Percentiles rank a stretch among this genome's conserved stretches.
Conservation (phyloP, 2,888 invertebrate genomes). For the Epinotia brunnichana region DNA sequence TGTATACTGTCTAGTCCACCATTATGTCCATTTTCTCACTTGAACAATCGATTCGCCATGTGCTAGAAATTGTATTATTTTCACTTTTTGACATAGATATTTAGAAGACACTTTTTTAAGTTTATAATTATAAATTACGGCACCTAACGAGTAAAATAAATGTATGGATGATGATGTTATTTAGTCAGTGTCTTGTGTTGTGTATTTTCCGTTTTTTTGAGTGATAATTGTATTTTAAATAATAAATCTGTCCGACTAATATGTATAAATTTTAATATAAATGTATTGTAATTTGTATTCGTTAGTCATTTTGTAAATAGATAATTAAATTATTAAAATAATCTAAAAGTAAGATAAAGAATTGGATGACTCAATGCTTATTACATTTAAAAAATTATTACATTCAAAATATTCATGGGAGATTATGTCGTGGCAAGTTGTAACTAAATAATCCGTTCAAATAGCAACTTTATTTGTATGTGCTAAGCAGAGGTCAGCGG, state of each 20-base stretch:
- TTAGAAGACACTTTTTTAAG: conserved; percentile 8
- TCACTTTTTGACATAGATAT: conserved; percentile 2
- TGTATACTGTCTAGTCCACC: conserved; percentile 44
- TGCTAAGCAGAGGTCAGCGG: too few species aligned
- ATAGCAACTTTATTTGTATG: neutral
- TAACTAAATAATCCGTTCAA: neutral
- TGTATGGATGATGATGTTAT: conserved; percentile 4
- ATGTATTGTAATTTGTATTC: conserved; percentile 27
- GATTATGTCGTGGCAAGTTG: neutral
- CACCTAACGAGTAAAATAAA: conserved; percentile 9
- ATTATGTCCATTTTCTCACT: conserved; percentile 26
- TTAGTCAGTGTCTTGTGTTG: conserved; percentile 28
- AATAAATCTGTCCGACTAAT: conserved; percentile 39
- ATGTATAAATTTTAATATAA: conserved; percentile 24
- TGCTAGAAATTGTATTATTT: conserved; percentile 1
- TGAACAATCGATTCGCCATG: conserved; percentile 6
- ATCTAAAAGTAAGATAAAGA: conserved; percentile 26
- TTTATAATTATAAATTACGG: conserved; percentile 6
- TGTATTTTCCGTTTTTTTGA: conserved; percentile 31
- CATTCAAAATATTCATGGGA: neutral
- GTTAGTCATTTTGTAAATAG: conserved; percentile 40
- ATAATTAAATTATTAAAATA: conserved; percentile 25
- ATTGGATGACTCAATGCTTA: conserved; percentile 32
- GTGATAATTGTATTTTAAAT: conserved; percentile 29
- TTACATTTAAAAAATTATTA: conserved; percentile 8